phyloP scores from a whole-genome alignment of 2,797 vertebrate species.

The Aldrovandia affinis region DNA sequence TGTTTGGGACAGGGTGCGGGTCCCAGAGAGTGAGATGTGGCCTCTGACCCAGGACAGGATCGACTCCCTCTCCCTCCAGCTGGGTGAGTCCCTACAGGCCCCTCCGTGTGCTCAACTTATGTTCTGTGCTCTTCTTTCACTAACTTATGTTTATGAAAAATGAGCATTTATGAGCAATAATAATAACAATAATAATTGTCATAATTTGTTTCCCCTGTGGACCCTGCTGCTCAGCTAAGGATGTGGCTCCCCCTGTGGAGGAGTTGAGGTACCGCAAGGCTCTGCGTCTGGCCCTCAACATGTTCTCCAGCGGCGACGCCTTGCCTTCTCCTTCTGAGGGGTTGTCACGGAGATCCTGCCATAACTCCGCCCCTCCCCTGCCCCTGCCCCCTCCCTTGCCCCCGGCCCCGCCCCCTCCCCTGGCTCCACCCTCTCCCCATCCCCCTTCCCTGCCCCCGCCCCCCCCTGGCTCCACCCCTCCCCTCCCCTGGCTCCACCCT shows the following conservation, averaged over 20 bases:
- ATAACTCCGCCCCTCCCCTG: too few species aligned
- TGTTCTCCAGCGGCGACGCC: background rate
- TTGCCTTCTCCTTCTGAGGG: background rate
- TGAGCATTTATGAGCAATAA: too few species aligned
- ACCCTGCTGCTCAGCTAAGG: background rate
- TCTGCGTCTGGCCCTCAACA: background rate
- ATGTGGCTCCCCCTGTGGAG: background rate
- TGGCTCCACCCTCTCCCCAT: too few species aligned
- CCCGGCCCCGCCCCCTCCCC: background rate
- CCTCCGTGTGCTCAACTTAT: too few species aligned
- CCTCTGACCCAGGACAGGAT: background rate
- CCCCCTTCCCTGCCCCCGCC: background rate
- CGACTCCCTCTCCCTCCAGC: background rate
- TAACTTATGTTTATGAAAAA: too few species aligned
- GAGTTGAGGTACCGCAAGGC: constrained; percentile 8
- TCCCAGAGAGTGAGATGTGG: background rate
- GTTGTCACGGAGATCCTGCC: background rate
- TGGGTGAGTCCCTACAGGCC: background rate
- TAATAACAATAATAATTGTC: background rate
- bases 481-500: background rate
- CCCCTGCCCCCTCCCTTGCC: background rate
- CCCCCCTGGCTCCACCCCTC: background rate
- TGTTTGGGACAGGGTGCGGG: background rate
- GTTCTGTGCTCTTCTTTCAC: background rate
- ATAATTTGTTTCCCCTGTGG: background rate